Conservation (phyloP, 1,140 invertebrate species). For the Ceratoteleas bidentatus region DNA sequence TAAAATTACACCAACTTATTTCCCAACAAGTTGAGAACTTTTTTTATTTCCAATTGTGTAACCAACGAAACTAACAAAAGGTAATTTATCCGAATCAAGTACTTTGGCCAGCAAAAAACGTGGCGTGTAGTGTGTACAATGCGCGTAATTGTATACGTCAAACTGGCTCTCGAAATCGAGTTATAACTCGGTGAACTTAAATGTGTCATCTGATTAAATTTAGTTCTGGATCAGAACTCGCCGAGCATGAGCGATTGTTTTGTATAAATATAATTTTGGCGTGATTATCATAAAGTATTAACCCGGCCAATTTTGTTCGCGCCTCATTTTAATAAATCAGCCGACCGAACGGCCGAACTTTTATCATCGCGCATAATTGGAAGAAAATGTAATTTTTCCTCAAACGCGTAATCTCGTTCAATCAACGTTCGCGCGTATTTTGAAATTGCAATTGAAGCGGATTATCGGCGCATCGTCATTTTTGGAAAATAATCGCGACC, state of each 20-base stretch:
- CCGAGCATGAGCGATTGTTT: neutral
- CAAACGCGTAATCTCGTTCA: neutral
- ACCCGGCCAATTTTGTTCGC: neutral
- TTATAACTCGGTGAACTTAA: neutral
- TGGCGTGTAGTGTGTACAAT: no score
- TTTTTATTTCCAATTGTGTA: no score
- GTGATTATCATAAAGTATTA: neutral
- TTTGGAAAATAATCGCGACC: neutral
- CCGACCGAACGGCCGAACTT: neutral
- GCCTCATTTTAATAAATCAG: neutral
- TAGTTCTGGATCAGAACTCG: neutral
- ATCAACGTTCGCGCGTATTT: neutral
- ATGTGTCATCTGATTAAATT: neutral
- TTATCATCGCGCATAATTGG: neutral
- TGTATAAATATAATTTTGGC: neutral
- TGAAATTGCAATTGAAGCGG: neutral
- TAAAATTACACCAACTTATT: no score
- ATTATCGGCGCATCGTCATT: neutral
- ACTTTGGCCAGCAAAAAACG: no score
- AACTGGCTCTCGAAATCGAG: neutral
- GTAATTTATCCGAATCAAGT: no score
- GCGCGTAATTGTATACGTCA: no score
- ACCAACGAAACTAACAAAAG: no score
- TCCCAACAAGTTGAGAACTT: no score
- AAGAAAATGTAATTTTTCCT: conserved; percentile 1